Evolutionary conservation across 2,888 invertebrate genomes (phyloP).

Genomic region (Xestobium rufovillosum): DNA sequence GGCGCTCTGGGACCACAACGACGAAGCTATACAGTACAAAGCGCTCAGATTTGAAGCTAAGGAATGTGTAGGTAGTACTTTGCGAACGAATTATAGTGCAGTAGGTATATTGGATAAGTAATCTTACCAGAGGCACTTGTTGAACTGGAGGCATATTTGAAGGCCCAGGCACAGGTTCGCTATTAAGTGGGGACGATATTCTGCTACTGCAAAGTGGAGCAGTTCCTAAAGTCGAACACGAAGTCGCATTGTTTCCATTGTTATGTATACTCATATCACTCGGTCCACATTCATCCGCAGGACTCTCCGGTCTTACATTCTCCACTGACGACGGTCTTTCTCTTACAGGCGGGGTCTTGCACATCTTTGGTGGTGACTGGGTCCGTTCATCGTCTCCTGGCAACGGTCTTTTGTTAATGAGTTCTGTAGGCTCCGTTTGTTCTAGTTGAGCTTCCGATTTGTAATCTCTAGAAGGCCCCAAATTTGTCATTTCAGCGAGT

Average conservation of each 20-base stretch:
- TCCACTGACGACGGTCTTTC: slow-evolving; percentile 31
- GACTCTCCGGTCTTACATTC: slow-evolving; percentile 18
- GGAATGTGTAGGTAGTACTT: too few species aligned
- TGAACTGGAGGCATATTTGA: slow-evolving; percentile 80
- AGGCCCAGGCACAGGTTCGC: slow-evolving; percentile 70
- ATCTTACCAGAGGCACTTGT: slow-evolving; percentile 78
- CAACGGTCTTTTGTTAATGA: slow-evolving; percentile 33
- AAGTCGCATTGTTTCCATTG: slow-evolving; percentile 31
- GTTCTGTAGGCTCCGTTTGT: slow-evolving; percentile 42
- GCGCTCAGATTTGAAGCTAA: too few species aligned
- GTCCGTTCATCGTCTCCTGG: slow-evolving; percentile 19
- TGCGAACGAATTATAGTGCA: too few species aligned
- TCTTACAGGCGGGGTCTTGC: slow-evolving; percentile 25
- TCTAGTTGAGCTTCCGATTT: slow-evolving; percentile 38
- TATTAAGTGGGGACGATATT: slow-evolving; percentile 58
- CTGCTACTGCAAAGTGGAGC: slow-evolving; percentile 48
- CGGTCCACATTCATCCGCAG: slow-evolving; percentile 43
- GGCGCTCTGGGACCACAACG: too few species aligned
- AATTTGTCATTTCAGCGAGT: slow-evolving; percentile 85
- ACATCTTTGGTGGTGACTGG: slow-evolving; percentile 24
- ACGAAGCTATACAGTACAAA: too few species aligned
- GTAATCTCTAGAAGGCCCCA: slow-evolving; percentile 50
- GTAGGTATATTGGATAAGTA: too few species aligned
- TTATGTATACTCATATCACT: slow-evolving; percentile 51
- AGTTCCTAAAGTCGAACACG: slow-evolving; percentile 43